phyloP scores from a whole-genome alignment of 2,888 invertebrate genomes.

The Erynnis tages region DNA sequence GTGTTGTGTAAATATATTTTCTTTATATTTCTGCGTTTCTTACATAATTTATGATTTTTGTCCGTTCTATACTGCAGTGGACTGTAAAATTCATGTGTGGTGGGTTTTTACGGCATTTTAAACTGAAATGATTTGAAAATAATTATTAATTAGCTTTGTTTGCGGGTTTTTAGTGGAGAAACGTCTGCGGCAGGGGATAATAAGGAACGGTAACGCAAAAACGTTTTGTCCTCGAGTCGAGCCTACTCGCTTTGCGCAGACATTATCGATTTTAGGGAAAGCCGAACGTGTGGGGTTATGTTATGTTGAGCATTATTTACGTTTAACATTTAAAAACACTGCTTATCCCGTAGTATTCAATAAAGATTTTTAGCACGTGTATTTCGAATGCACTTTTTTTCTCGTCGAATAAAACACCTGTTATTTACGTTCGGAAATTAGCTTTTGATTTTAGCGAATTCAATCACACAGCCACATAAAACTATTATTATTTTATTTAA shows the following conservation, averaged over 20 bases:
- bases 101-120: background rate
- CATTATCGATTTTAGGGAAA: conserved; percentile 67
- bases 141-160: conserved; percentile 4
- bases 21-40: conserved; percentile 4
- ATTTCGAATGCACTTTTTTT: conserved; percentile 3
- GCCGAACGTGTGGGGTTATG: conserved; percentile 44
- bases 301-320: conserved; percentile 50
- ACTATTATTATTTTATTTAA: background rate
- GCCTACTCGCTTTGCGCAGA: conserved; percentile 57
- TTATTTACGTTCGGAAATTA: conserved; percentile 11
- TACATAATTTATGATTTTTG: conserved; percentile 15
- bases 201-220: conserved; percentile 34
- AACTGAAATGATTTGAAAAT: background rate
- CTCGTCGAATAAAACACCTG: conserved; percentile 3
- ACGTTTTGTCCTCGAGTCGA: conserved; percentile 30
- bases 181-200: conserved; percentile 1
- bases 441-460: background rate
- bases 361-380: background rate
- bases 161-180: conserved; percentile 15
- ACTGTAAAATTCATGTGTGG: background rate
- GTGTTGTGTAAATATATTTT: background rate
- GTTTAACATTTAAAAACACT: conserved; percentile 33
- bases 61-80: background rate
- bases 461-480: background rate
- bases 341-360: background rate